Percentiles rank a stretch among this genome's conserved stretches.
Conservation (phyloP, 2,113 vertebrate species). For the Triplophysa tibetana region DNA sequence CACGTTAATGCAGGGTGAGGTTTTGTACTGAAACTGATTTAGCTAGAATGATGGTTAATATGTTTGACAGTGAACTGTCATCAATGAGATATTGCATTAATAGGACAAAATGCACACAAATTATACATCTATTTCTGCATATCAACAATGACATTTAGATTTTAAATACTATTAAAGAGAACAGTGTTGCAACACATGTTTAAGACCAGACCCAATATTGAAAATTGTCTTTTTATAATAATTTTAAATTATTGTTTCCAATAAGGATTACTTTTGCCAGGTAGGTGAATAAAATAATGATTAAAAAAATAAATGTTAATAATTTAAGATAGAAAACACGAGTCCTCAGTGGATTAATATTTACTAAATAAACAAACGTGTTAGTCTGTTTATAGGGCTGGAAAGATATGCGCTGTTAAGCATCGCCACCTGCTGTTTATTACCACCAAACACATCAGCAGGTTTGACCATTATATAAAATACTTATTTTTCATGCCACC, state of each 20-base stretch:
- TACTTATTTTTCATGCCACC: not conserved
- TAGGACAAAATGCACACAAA: not conserved
- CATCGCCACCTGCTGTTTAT: constrained; percentile 40
- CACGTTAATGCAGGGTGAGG: constrained; percentile 40
- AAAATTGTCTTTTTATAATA: too few relatives aligned
- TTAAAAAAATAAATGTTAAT: not conserved
- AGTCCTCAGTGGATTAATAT: not conserved
- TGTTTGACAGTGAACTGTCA: constrained; percentile 12
- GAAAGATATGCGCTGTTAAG: not conserved
- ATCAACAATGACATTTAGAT: not conserved
- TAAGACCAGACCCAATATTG: not conserved
- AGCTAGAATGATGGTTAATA: constrained; percentile 13
- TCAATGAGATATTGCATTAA: not conserved
- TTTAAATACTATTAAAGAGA: not conserved
- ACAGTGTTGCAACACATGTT: not conserved
- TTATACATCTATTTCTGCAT: constrained; percentile 4
- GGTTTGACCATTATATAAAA: not conserved
- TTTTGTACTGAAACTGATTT: constrained; percentile 20
- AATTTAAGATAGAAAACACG: not conserved
- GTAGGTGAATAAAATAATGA: not conserved
- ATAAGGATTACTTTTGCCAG: not conserved
- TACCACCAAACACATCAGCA: not conserved
- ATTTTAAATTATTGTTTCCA: not conserved
- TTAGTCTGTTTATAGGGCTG: not conserved
- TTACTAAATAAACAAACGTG: not conserved